Conservation (phyloP, 2,113 vertebrate genomes). For the Oreocharis arfaki region DNA sequence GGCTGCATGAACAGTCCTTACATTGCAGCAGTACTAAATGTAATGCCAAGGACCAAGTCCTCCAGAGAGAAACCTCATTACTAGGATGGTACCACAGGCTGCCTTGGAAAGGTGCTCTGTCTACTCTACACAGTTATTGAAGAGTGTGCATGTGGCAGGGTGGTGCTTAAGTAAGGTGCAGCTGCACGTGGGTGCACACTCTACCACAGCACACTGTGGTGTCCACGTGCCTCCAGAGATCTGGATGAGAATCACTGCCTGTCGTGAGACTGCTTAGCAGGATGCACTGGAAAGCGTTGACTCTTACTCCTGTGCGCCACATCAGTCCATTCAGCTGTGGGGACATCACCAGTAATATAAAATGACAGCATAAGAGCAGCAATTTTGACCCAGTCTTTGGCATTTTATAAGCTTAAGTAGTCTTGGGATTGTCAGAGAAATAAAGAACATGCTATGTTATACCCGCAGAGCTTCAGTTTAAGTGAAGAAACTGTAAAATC, state of each 20-base stretch:
- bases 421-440: not conserved
- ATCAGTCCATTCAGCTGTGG: not conserved
- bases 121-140: not conserved
- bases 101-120: not conserved
- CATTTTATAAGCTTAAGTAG: not conserved
- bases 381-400: not conserved
- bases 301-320: not conserved
- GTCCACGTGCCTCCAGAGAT: not conserved
- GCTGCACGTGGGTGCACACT: not conserved
- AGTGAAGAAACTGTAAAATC: constrained; percentile 6
- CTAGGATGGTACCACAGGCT: not conserved
- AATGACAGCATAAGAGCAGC: not conserved
- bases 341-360: not conserved
- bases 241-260: not conserved
- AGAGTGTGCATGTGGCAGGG: not conserved
- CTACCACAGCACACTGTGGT: not conserved
- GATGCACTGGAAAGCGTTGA: not conserved
- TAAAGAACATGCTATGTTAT: not conserved
- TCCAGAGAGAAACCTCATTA: not conserved
- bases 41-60: not conserved
- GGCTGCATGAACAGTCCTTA: not conserved
- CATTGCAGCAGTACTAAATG: not conserved
- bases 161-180: not conserved
- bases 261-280: not conserved
- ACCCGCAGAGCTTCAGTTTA: not conserved